Evolutionary conservation across 2,888 invertebrate genomes (phyloP).

Genomic region (Diarsia rubi): DNA sequence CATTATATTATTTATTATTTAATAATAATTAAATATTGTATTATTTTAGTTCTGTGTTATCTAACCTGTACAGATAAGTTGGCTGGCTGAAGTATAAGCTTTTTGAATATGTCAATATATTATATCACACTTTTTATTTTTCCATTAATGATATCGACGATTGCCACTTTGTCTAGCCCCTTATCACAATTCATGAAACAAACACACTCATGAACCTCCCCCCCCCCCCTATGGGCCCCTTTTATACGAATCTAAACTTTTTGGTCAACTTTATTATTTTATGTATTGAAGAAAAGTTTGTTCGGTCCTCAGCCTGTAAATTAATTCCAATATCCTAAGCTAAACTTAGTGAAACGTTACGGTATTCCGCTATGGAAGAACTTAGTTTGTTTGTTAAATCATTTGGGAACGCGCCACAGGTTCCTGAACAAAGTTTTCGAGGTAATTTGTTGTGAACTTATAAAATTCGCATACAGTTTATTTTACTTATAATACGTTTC

Average conservation of each 20-base stretch:
- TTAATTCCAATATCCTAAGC: constrained; percentile 31
- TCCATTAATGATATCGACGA: not conserved
- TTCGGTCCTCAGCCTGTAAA: constrained; percentile 11
- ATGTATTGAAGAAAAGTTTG: constrained; percentile 9
- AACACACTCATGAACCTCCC: not conserved
- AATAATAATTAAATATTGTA: no score
- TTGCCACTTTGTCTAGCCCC: not conserved
- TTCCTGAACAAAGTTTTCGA: constrained; percentile 34
- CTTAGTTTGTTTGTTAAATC: constrained; percentile 56
- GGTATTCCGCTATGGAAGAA: constrained; percentile 27
- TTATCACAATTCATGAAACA: constrained; percentile 1
- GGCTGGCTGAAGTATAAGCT: not conserved
- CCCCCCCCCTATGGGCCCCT: no score
- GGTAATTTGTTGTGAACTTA: constrained; percentile 45
- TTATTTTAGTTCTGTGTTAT: not conserved
- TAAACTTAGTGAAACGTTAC: constrained; percentile 38
- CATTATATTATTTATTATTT: no score
- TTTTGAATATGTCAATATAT: not conserved
- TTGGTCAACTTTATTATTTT: not conserved
- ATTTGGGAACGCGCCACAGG: constrained; percentile 57
- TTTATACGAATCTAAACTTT: not conserved
- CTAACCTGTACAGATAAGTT: not conserved
- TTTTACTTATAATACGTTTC: constrained; percentile 19
- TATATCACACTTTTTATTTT: not conserved
- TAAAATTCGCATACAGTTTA: constrained; percentile 43